Evolutionary conservation across 2,113 vertebrate species (phyloP).

Genomic region (Chiloscyllium plagiosum): DNA sequence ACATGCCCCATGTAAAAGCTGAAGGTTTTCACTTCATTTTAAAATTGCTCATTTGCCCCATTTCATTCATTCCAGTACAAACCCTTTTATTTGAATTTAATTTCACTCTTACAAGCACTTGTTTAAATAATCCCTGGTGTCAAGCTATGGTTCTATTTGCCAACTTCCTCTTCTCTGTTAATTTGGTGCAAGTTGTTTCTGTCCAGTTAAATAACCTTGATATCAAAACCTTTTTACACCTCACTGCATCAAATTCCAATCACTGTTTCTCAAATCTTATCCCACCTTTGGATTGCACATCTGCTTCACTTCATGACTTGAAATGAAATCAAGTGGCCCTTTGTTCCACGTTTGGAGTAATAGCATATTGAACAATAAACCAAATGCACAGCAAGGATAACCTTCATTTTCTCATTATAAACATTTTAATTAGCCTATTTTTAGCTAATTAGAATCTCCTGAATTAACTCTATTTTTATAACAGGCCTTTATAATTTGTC

Average conservation of each 20-base stretch:
- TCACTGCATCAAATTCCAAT: background rate
- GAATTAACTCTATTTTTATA: slow-evolving; percentile 1
- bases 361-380: background rate
- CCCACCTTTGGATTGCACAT: background rate
- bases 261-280: background rate
- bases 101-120: background rate
- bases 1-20: background rate
- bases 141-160: background rate
- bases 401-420: slow-evolving; percentile 18
- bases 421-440: slow-evolving; percentile 33
- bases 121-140: background rate
- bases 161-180: background rate
- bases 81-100: background rate
- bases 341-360: background rate
- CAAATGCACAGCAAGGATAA: background rate
- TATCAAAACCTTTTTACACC: background rate
- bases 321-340: background rate
- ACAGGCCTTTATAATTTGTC: background rate
- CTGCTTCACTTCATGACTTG: background rate
- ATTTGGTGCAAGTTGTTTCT: background rate
- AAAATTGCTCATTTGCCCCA: background rate
- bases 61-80: background rate
- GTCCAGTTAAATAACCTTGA: background rate
- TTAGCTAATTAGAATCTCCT: slow-evolving; percentile 11
- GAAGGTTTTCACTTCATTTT: background rate